Base-by-base conservation (phyloP, 2,888 invertebrate species). In the Ferdinandea cuprea region DNA sequence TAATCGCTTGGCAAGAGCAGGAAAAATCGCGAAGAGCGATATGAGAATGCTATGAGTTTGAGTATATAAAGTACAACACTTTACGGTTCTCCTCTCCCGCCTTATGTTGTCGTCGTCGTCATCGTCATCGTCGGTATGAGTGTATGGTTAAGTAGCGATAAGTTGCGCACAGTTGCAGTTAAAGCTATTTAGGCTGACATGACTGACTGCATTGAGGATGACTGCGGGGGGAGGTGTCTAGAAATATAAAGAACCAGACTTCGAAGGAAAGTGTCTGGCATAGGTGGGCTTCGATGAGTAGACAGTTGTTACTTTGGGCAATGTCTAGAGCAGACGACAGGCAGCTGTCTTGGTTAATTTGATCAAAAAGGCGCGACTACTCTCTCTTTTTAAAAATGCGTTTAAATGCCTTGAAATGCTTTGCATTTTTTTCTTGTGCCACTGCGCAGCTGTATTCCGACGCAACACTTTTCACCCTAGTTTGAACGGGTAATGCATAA, bases 1-100 rank as follows among this genome's bases (percentile, higher is more conserved):
- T 83, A 78, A 78, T 61, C 71, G 72, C 78, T 61, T 61, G 78
- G 35, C 66, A 78, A 83, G 72, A 83, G 66, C 61, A 78, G 52
- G 56, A 65, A 68, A 66, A 52, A 40, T 63, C 65, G 58, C 65
- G 65, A 81, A 81, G 69, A 76, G 69, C 77, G 65, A 73, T 77
- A 63, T 66, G 71, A 66, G 58, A 74, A 74, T 37, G 52, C 52
- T 15, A 19, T 13, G 13, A 40, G 11, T 19, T 25, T 46, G 54
- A 54, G 54, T 63, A 40, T 32, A 25, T 17, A 0, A 11, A 8
- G n/a, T 25, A n/a, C 11, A 17, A 40, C 40, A 13, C 42, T 17
- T 50, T 15, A 13, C 19, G 17, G n/a, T 15, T 21, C 30, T 72
- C 54, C 40, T 35, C 63, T 44, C 35, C n/a, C n/a, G n/a, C n/a